A percentile compares a stretch with the other conserved stretches of the same genome.
Evolutionary conservation across 2,888 invertebrate species (phyloP).

Genomic region (Elysia crispata): DNA sequence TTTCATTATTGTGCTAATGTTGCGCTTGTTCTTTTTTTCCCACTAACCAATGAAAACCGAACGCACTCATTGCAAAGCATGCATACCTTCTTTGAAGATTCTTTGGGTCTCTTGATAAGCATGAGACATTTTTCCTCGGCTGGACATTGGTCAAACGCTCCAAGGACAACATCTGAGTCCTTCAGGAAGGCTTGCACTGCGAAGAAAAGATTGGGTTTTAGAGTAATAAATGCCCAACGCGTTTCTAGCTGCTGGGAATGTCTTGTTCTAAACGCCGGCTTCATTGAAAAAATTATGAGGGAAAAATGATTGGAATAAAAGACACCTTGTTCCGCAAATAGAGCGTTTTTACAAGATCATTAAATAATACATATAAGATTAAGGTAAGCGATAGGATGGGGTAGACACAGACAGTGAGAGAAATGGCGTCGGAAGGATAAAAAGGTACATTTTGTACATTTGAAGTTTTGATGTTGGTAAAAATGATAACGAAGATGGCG

Average conservation of each 20-base stretch:
- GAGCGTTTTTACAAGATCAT: too few relatives aligned
- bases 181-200: constrained; percentile 51
- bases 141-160: constrained; percentile 42
- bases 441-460: too few relatives aligned
- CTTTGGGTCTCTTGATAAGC: constrained; percentile 52
- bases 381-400: neutral
- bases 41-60: constrained; percentile 33
- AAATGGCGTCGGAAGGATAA: neutral
- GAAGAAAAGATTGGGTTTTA: neutral
- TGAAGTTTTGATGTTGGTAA: too few relatives aligned
- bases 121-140: constrained; percentile 52
- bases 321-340: too few relatives aligned
- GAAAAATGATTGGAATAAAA: too few relatives aligned
- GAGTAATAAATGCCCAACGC: neutral
- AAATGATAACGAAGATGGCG: too few relatives aligned
- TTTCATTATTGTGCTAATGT: too few relatives aligned
- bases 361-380: too few relatives aligned
- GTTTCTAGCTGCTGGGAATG: too few relatives aligned
- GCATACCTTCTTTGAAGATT: constrained; percentile 50
- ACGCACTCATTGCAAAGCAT: constrained; percentile 5
- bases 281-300: too few relatives aligned
- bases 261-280: too few relatives aligned
- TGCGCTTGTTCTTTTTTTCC: too few relatives aligned
- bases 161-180: constrained; percentile 46
- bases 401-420: neutral